Conservation (phyloP, 2,797 vertebrate genomes). For the Poeciliopsis paucimaculata region DNA sequence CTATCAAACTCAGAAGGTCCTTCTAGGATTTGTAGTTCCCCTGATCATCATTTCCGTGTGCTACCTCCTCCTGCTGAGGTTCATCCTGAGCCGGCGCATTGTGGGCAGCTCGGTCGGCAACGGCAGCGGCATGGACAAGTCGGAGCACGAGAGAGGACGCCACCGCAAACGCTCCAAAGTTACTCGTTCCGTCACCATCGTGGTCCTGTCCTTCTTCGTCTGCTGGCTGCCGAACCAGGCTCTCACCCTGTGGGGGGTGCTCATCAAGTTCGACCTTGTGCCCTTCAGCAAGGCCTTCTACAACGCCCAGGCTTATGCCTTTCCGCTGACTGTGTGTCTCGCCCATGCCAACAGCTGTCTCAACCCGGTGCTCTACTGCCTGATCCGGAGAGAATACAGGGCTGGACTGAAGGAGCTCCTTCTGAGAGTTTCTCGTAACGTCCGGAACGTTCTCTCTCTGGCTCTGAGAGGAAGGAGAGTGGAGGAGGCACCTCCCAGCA, state of each 20-base stretch:
- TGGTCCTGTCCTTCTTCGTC: conserved; percentile 84
- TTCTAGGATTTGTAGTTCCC: conserved; percentile 78
- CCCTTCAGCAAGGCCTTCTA: conserved; percentile 85
- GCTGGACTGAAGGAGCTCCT: conserved; percentile 79
- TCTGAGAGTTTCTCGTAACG: conserved; percentile 69
- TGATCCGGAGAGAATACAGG: conserved; percentile 81
- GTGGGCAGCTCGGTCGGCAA: conserved; percentile 50
- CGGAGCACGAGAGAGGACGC: conserved; percentile 72
- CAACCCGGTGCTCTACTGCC: conserved; percentile 85
- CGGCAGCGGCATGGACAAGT: conserved; percentile 32
- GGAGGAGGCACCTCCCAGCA: conserved; percentile 62
- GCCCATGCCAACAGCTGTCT: conserved; percentile 86
- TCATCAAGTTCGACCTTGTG: conserved; percentile 84
- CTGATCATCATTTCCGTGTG: conserved; percentile 78
- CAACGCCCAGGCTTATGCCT: conserved; percentile 82
- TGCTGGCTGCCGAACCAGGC: conserved; percentile 88
- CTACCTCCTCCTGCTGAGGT: conserved; percentile 81
- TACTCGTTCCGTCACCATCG: conserved; percentile 81
- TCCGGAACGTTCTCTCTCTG: conserved; percentile 58
- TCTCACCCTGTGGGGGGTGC: conserved; percentile 83
- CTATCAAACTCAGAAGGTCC: conserved; percentile 81
- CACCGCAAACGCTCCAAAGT: conserved; percentile 79
- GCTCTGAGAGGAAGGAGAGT: conserved; percentile 72
- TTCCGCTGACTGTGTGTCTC: conserved; percentile 84
- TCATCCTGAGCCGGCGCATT: conserved; percentile 74